Evolutionary conservation across 2,888 invertebrate genomes (phyloP).

Genomic region (Microplitis deprimator): DNA sequence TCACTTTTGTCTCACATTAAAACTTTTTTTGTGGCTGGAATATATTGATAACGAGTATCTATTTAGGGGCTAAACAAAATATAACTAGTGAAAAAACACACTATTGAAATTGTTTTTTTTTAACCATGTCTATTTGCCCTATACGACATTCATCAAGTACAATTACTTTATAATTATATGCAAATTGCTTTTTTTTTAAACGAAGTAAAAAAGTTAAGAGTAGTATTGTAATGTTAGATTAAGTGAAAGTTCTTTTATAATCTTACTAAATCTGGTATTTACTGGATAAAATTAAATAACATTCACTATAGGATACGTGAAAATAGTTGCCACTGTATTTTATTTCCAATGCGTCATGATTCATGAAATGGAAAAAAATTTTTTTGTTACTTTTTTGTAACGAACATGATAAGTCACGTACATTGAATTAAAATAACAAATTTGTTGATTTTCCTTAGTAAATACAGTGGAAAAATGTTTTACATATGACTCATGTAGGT

Average conservation of each 20-base stretch:
- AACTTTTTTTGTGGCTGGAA: too few species aligned
- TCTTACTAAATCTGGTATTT: constrained; percentile 54
- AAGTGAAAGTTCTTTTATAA: constrained; percentile 54
- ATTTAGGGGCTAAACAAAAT: too few species aligned
- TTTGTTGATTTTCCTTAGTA: neutral
- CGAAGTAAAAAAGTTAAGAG: neutral
- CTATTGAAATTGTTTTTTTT: too few species aligned
- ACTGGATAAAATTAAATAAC: constrained; percentile 50
- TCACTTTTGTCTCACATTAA: too few species aligned
- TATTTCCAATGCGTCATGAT: constrained; percentile 15
- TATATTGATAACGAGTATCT: too few species aligned
- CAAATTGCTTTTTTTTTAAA: too few species aligned
- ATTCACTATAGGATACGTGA: constrained; percentile 4
- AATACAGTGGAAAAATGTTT: neutral
- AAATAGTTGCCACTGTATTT: constrained; percentile 2
- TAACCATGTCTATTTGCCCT: too few species aligned
- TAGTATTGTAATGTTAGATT: neutral
- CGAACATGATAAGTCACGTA: neutral
- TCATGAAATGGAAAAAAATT: neutral
- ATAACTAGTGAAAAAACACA: too few species aligned
- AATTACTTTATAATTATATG: too few species aligned
- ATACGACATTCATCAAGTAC: too few species aligned
- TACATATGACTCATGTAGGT: neutral
- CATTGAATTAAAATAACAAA: neutral
- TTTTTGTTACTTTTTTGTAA: neutral